Conservation (phyloP, 1,140 invertebrate genomes). For the Drosophila pruinosa region DNA sequence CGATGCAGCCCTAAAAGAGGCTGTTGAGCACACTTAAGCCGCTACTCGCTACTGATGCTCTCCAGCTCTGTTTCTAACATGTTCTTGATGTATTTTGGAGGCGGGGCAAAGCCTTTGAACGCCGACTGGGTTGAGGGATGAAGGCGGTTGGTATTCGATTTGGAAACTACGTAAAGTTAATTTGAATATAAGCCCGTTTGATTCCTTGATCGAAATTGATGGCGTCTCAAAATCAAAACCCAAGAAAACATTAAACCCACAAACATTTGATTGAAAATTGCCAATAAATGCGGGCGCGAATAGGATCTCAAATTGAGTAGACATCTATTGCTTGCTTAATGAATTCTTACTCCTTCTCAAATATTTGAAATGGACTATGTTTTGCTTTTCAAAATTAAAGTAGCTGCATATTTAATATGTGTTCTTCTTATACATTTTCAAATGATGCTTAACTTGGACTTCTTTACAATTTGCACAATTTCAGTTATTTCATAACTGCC, state of each 20-base stretch:
- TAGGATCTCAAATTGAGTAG: not conserved
- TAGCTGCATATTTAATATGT: no score
- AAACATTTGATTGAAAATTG: conserved; percentile 2
- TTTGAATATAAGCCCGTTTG: conserved; percentile 38
- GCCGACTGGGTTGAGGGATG: not conserved
- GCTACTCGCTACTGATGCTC: conserved; percentile 13
- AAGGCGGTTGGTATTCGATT: not conserved
- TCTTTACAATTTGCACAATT: not conserved
- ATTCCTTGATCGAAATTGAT: conserved; percentile 35
- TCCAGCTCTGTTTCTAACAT: not conserved
- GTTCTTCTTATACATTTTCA: no score
- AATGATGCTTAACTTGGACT: not conserved
- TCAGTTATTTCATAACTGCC: not conserved
- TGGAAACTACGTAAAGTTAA: conserved; percentile 27
- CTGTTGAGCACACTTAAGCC: conserved; percentile 46
- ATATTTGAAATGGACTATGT: not conserved
- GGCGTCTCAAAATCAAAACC: conserved; percentile 26
- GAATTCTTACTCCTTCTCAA: not conserved
- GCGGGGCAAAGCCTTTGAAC: not conserved
- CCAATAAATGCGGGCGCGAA: conserved; percentile 3
- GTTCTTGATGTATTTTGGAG: not conserved
- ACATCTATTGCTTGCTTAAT: not conserved
- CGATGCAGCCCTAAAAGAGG: conserved; percentile 39
- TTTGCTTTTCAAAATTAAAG: not conserved
- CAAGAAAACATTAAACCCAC: conserved; percentile 1